phyloP scores from a whole-genome alignment of 2,797 vertebrate species.

The Setipinna tenuifilis region DNA sequence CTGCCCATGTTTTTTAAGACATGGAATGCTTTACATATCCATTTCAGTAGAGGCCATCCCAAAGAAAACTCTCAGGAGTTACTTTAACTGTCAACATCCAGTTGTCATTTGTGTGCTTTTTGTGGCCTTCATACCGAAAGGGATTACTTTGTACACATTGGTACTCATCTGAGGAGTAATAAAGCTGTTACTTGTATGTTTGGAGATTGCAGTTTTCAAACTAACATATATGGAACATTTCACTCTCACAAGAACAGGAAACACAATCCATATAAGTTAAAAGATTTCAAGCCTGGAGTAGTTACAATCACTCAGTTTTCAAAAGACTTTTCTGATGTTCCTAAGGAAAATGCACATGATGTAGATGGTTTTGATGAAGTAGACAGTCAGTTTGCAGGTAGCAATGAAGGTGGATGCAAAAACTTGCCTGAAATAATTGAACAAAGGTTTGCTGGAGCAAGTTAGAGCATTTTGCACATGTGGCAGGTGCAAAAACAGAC shows the following conservation, averaged over 20 bases:
- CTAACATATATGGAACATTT: slow-evolving; percentile 38
- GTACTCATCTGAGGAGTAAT: slow-evolving; percentile 27
- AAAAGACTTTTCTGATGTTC: too few species aligned
- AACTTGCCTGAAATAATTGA: too few species aligned
- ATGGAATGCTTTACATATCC: slow-evolving; percentile 36
- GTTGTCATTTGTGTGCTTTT: slow-evolving; percentile 24
- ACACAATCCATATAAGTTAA: background rate
- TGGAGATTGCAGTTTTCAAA: slow-evolving; percentile 32
- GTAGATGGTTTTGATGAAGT: too few species aligned
- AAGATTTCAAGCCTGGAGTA: too few species aligned
- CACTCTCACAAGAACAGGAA: slow-evolving; percentile 32
- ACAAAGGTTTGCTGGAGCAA: too few species aligned
- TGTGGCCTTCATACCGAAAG: slow-evolving; percentile 31
- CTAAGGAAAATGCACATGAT: too few species aligned
- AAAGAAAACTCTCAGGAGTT: slow-evolving; percentile 32
- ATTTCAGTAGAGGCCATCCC: slow-evolving; percentile 37
- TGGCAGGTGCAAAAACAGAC: too few species aligned
- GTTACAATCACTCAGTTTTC: too few species aligned
- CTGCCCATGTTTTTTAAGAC: slow-evolving; percentile 37
- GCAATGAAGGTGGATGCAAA: too few species aligned
- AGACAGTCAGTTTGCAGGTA: too few species aligned
- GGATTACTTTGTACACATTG: slow-evolving; percentile 39
- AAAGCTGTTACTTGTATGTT: slow-evolving; percentile 38
- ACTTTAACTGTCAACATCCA: slow-evolving; percentile 25
- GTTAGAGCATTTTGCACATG: too few species aligned